Conservation (phyloP, 2,113 vertebrate genomes). For the Mus spicilegus region DNA sequence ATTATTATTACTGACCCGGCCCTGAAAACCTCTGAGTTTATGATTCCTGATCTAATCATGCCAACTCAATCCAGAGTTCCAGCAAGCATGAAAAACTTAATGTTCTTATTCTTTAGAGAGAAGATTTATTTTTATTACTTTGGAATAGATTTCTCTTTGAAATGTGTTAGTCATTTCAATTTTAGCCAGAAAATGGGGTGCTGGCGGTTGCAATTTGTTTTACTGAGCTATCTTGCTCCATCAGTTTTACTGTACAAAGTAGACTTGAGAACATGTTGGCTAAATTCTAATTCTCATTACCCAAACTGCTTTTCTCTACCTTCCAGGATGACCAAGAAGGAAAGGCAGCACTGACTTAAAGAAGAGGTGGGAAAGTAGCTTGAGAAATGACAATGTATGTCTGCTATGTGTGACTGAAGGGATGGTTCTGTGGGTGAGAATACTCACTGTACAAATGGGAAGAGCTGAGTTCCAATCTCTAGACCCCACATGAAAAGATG, state of each 20-base stretch:
- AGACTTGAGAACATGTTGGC: not conserved
- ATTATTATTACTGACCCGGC: conserved; percentile 45
- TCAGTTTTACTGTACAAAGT: conserved; percentile 53
- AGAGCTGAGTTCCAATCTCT: too few relatives aligned
- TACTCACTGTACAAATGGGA: not conserved
- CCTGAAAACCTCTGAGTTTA: conserved; percentile 46
- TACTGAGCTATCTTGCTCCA: conserved; percentile 23
- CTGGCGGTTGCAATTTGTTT: conserved; percentile 54
- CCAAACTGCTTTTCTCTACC: not conserved
- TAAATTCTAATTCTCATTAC: conserved; percentile 51
- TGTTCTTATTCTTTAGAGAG: conserved; percentile 61
- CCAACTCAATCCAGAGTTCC: conserved; percentile 39
- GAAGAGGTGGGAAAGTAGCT: not conserved
- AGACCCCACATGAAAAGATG: not conserved
- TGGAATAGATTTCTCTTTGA: conserved; percentile 55
- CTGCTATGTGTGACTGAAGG: not conserved
- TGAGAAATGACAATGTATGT: conserved; percentile 15
- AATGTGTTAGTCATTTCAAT: conserved; percentile 73
- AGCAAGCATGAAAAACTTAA: conserved; percentile 20
- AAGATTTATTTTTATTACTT: conserved; percentile 74
- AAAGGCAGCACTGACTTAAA: conserved; percentile 8
- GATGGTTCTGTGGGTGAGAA: too few relatives aligned
- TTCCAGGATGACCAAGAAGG: not conserved
- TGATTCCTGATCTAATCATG: conserved; percentile 29
- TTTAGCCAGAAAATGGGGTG: conserved; percentile 62